Evolutionary conservation across 2,113 vertebrate species (phyloP), one percentile per base, ranked within the genome.

Genomic region (Talpa occidentalis): DNA sequence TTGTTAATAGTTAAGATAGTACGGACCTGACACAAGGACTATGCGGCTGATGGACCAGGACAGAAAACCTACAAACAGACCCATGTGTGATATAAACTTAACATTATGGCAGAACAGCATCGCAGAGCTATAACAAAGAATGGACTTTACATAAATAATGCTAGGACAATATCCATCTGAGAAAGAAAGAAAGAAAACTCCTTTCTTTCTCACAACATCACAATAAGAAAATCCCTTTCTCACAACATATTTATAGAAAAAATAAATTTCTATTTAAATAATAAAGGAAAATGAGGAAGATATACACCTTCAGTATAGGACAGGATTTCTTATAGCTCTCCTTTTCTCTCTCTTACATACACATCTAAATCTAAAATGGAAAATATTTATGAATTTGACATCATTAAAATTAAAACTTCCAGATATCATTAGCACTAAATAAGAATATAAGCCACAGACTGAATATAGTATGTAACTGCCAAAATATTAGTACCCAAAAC

Each of bases 371-470:
- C 17, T 82, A 60, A 78, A 82, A 83, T 78, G 3, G 6, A 83
- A 93, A 88, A 86, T 54, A 66, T 6, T 64, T 37, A 85, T 76
- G 35, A 80, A 44, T 60, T 10, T 87, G 42, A 73, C 19, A 69
- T 96, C 22, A 78, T 35, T 78, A 92, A 91, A 88, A 89, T 76
- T 64, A 85, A 92, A 92, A 90, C 22, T 78, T 42, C 32, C 92
- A 52, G 54, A 44, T 12, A 84, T 59, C 21, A 88, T 2, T 21
- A 81, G 44, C 15, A 93, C 22, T 77, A 94, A 93, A 89, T 62
- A 93, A 92, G n/a, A 91, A 69, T 77, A 30, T 49, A 93, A 77
- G 54, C 17, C 37, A 87, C 42, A 87, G 26, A 90, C 16, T 80
- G 1, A 78, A 69, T 47, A 21, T 7, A 77, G 88, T 22, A 84